Evolutionary conservation across 2,797 vertebrate species (phyloP).

Genomic region (Lacerta agilis): DNA sequence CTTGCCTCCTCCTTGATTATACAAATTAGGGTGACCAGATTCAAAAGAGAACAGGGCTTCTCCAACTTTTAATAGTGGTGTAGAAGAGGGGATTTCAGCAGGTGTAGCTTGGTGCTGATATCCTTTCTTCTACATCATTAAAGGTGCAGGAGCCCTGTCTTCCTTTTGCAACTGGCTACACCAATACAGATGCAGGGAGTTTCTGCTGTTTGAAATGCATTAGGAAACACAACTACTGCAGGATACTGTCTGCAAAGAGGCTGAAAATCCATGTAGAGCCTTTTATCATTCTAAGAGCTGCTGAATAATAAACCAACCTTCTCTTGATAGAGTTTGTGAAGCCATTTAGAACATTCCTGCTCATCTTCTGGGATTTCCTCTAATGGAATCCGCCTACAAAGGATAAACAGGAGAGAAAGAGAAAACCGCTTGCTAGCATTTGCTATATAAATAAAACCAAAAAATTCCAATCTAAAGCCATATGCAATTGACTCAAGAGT

Average conservation of each 20-base stretch:
- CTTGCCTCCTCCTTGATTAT: not conserved
- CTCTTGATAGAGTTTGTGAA: slow-evolving; percentile 96
- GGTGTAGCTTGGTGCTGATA: not conserved
- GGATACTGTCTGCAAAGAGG: not conserved
- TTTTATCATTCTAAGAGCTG: not conserved
- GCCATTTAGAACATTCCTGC: slow-evolving; percentile 88
- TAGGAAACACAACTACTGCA: not conserved
- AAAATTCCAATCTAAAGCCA: not conserved
- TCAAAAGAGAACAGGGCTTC: not conserved
- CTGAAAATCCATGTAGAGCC: not conserved
- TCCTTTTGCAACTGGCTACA: not conserved
- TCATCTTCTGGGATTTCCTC: slow-evolving; percentile 91
- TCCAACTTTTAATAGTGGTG: not conserved
- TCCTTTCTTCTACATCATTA: not conserved
- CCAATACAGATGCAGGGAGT: not conserved
- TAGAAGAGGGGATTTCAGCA: not conserved
- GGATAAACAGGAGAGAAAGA: slow-evolving; percentile 29
- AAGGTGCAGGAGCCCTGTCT: not conserved
- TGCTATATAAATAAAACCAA: not conserved
- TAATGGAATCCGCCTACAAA: slow-evolving; percentile 90
- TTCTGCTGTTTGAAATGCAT: not conserved
- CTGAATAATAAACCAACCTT: slow-evolving; percentile 82
- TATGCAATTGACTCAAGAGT: not conserved
- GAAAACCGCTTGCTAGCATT: not conserved
- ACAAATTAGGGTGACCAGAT: not conserved